phyloP scores from a whole-genome alignment of 2,888 invertebrate species.

The Slavum lentiscoides region DNA sequence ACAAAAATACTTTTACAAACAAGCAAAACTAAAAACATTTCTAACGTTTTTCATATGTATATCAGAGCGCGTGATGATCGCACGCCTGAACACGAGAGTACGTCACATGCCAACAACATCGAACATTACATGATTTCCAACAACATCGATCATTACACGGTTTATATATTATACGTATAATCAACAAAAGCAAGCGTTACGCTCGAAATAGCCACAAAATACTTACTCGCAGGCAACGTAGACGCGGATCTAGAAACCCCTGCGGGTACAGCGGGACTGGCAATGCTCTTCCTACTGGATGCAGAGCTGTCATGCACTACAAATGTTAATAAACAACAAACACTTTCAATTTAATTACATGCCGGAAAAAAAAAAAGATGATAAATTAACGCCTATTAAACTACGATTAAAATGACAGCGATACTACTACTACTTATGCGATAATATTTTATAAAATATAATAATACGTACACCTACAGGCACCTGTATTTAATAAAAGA shows the following conservation, averaged over 20 bases:
- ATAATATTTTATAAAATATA: not conserved
- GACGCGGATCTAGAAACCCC: slow-evolving; percentile 43
- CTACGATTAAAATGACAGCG: slow-evolving; percentile 13
- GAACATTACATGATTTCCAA: not conserved
- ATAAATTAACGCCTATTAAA: slow-evolving; percentile 9
- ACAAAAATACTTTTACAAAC: slow-evolving; percentile 18
- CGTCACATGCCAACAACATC: slow-evolving; percentile 7
- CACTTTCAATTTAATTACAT: slow-evolving; percentile 45
- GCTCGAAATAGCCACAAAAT: slow-evolving; percentile 33
- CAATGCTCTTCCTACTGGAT: slow-evolving; percentile 47
- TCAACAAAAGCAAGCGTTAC: slow-evolving; percentile 42
- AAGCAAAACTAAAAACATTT: not conserved
- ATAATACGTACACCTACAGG: not conserved
- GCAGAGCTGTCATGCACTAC: slow-evolving; percentile 53
- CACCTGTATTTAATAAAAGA: slow-evolving; percentile 6
- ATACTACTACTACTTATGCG: slow-evolving; percentile 7
- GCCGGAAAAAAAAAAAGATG: slow-evolving; percentile 13
- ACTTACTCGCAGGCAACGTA: slow-evolving; percentile 49
- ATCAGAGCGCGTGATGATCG: not conserved
- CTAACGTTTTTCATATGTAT: not conserved
- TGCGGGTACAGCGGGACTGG: slow-evolving; percentile 32
- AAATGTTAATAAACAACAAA: slow-evolving; percentile 52
- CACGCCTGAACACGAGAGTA: not conserved
- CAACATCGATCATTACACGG: not conserved
- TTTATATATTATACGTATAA: not conserved